Evolutionary conservation across 2,888 invertebrate species (phyloP).

Genomic region (Sarcophaga variegata): DNA sequence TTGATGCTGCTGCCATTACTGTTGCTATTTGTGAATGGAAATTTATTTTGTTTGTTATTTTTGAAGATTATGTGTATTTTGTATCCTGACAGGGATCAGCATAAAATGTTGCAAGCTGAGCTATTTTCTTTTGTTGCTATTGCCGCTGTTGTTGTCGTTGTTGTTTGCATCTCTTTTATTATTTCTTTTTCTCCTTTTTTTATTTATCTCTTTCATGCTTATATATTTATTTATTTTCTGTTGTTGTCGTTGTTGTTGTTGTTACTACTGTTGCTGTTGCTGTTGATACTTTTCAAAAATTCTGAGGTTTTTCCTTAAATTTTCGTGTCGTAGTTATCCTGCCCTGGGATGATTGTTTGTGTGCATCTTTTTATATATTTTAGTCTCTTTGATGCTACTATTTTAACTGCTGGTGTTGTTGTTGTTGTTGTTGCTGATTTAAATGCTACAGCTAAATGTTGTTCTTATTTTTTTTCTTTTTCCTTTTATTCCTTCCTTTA

Average conservation of each 20-base stretch:
- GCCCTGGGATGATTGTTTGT: neutral
- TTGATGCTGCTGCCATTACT: conserved; percentile 50
- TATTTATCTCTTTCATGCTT: conserved; percentile 19
- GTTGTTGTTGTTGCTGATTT: conserved; percentile 61
- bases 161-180: conserved; percentile 58
- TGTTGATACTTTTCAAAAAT: conserved; percentile 68
- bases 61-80: conserved; percentile 82
- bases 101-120: conserved; percentile 81
- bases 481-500: conserved; percentile 19
- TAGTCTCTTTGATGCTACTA: conserved; percentile 55
- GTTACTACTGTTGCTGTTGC: conserved; percentile 43
- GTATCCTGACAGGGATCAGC: conserved; percentile 81
- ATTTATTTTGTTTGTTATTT: conserved; percentile 79
- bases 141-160: neutral
- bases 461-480: neutral
- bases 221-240: conserved; percentile 51
- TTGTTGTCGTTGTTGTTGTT: conserved; percentile 28
- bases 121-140: conserved; percentile 69
- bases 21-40: conserved; percentile 66
- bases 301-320: conserved; percentile 67
- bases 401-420: conserved; percentile 23
- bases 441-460: conserved; percentile 62
- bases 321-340: conserved; percentile 45
- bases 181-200: conserved; percentile 65
- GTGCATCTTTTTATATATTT: conserved; percentile 55